Base-by-base conservation (phyloP, 2,113 vertebrate genomes). In the Gallinago media region DNA sequence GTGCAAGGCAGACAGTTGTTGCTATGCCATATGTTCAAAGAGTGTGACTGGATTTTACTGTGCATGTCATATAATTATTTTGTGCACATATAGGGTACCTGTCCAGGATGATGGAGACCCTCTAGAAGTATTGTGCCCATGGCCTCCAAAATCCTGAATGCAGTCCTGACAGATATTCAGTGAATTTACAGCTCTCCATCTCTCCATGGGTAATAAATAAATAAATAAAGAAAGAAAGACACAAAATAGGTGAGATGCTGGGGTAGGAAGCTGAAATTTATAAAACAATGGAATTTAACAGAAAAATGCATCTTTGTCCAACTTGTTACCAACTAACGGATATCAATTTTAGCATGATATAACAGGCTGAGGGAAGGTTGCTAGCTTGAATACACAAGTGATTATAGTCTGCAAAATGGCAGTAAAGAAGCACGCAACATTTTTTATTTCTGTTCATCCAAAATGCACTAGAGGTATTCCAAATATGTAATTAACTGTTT, bases 1-100 rank as follows among this genome's bases (percentile, higher is more conserved):
- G 95, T 75, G 76, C 83, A 90, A 90, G 74, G 54, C 66, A 94
- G 85, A n/a, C 85, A 95, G 89, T 52, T 77, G 59, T 94, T 94
- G 50, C 68, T 81, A 7, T 38, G 61, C 89, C 95, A 91, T 95
- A 94, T 92, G 86, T 46, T 91, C 79, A 44, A 81, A 94, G 47
- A 18, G 6, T 75, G 58, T 73, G 59, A 63, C 62, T 88, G 55
- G 50, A 84, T 92, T 86, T 95, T 71, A 84, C 22, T 59, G 32
- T 63, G 50, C 18, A 7, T 22, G 50, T 80, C 73, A 55, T 25
- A 77, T 19, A 91, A 42, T 23, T 14, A 25, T 23, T 36, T 42
- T 78, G 32, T n/a, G 40, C 19, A 58, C 8, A 31, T 15, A 62
- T 0, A 67, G 40, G 21, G 5, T 44, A 42, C 23, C 12, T 61